Percentiles rank a stretch among this genome's conserved stretches.
Conservation (phyloP, 2,113 vertebrate genomes). For the Sula dactylatra region DNA sequence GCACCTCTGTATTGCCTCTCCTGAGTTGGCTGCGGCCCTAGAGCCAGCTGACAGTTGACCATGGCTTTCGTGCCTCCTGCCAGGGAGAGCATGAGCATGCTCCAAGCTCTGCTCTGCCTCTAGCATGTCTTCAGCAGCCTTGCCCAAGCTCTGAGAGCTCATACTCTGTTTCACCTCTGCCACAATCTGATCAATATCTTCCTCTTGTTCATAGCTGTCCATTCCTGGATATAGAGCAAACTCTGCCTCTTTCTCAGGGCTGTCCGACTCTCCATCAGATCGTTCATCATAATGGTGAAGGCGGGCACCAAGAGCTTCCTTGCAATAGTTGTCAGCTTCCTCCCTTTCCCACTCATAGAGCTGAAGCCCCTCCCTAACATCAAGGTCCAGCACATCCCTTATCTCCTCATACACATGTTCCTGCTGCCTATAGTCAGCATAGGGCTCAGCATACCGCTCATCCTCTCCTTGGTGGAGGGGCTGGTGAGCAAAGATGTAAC, state of each 20-base stretch:
- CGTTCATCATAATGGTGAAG: constrained; percentile 90
- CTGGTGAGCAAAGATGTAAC: constrained; percentile 82
- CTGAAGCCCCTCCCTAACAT: constrained; percentile 71
- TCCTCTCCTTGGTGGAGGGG: constrained; percentile 70
- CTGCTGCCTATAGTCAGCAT: constrained; percentile 82
- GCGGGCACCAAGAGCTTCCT: constrained; percentile 86
- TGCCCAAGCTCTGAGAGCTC: constrained; percentile 79
- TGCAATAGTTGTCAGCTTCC: constrained; percentile 77
- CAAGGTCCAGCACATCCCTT: constrained; percentile 72
- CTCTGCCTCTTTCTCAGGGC: constrained; percentile 90
- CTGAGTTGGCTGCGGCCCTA: background rate
- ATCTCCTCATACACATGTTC: constrained; percentile 92
- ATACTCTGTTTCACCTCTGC: constrained; percentile 83
- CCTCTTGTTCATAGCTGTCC: constrained; percentile 89
- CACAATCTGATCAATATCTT: constrained; percentile 83
- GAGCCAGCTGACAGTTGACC: constrained; percentile 38
- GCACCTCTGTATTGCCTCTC: constrained; percentile 73
- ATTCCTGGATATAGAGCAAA: constrained; percentile 87
- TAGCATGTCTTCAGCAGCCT: constrained; percentile 69
- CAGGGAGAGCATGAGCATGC: background rate
- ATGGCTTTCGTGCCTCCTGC: constrained; percentile 42
- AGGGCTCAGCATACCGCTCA: constrained; percentile 85
- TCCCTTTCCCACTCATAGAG: constrained; percentile 76
- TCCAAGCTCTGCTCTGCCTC: constrained; percentile 75
- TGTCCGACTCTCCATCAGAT: constrained; percentile 90